phyloP scores from a whole-genome alignment of 2,888 invertebrate species.

The Lasioglossum vierecki region DNA sequence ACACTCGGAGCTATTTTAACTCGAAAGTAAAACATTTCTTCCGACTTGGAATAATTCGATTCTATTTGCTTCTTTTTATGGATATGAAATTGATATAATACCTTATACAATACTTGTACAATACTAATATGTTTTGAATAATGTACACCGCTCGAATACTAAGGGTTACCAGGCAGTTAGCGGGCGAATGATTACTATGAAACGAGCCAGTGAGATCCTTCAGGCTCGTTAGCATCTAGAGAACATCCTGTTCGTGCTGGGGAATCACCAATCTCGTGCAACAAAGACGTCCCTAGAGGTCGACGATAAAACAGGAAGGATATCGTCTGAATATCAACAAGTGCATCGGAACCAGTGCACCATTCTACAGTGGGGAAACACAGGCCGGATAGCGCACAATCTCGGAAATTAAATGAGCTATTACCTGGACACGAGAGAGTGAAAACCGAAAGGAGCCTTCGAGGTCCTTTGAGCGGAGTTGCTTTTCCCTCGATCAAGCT shows the following conservation, averaged over 20 bases:
- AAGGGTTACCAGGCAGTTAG: not conserved
- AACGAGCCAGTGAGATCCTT: not conserved
- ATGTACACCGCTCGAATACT: too few species aligned
- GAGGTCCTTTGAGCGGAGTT: conserved; percentile 15
- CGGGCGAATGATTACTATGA: not conserved
- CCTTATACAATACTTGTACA: too few species aligned
- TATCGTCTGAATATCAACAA: conserved; percentile 33
- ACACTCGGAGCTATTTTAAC: too few species aligned
- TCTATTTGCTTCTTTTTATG: too few species aligned
- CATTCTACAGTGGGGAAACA: not conserved
- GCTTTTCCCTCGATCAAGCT: not conserved
- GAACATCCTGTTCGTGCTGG: not conserved
- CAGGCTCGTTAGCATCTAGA: not conserved
- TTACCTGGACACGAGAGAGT: not conserved
- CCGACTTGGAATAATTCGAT: too few species aligned
- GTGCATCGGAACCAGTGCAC: not conserved
- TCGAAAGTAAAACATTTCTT: too few species aligned
- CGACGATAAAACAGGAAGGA: not conserved
- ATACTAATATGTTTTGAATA: too few species aligned
- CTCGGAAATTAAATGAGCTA: conserved; percentile 27
- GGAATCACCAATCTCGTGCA: not conserved
- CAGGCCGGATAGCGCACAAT: not conserved
- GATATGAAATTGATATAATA: too few species aligned
- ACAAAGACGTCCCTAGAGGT: not conserved
- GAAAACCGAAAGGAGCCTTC: conserved; percentile 24